Base-by-base conservation (phyloP, 1,140 invertebrate species). In the Drosophila tropicalis region DNA sequence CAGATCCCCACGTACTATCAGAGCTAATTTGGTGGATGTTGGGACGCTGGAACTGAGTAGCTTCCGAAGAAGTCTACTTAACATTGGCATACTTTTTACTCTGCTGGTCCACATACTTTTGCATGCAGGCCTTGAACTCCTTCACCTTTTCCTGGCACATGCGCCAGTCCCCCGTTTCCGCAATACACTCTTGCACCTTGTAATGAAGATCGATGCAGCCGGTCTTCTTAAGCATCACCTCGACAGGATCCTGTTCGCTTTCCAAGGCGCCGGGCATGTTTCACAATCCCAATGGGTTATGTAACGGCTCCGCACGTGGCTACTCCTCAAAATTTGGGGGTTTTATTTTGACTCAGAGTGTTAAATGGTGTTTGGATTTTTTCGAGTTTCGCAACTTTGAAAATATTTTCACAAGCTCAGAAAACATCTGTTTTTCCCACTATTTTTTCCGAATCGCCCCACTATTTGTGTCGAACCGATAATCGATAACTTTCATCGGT, bases 161-260 rank as follows among this genome's bases (percentile, higher is more conserved):
- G 83, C 97, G 95, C 97, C 97, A 98, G 82, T 98, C 98, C 90
- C 95, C 95, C 0, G 95, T 95, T 75, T 96, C 96, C 32, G 95
- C 96, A 91, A 98, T 97, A 90, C 98, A 98, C 86, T 98, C 96
- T 95, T 97, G 92, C 55, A 94, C 94, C 94, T 96, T 94, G 89
- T 97, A 97, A 93, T 98, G 97, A 67, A 96, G 92, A 85, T 98
- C 94, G 39, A 96, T 94, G 90, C 97, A 98, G n/a, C 97, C 97
- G 22, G 96, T 96, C 92, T 96, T 96, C 72, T 96, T 96, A 10
- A 98, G 92, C 96, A 97, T 96, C 60, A 93, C 92, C 76, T 97
- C 96, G 1, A 98, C 95, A 5, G 96, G 96, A 93, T 98, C 97
- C 57, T 86, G 79, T 5, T 86, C 36, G 36, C 36, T 39, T 3